phyloP scores from a whole-genome alignment of 2,113 vertebrate genomes.

The Marmota flaviventris region DNA sequence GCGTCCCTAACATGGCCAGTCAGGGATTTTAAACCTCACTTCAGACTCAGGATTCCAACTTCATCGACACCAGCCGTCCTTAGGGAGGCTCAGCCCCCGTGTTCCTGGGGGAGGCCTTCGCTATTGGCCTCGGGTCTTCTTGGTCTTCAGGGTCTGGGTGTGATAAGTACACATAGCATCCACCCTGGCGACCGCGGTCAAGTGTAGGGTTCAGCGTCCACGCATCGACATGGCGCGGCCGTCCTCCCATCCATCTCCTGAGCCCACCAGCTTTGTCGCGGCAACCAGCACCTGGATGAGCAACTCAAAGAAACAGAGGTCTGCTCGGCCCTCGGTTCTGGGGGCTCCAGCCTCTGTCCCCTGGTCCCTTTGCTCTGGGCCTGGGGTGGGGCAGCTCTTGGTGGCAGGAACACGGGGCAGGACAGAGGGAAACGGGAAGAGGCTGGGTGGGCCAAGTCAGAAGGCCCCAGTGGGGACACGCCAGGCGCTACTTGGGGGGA shows the following conservation, averaged over 20 bases:
- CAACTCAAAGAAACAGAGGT: not conserved
- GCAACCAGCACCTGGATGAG: not conserved
- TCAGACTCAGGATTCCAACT: too few species aligned
- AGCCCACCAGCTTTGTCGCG: not conserved
- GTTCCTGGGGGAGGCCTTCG: fast-evolving
- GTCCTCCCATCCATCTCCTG: fast-evolving
- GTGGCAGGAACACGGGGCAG: too few species aligned
- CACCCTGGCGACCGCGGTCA: too few species aligned
- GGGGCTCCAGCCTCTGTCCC: too few species aligned
- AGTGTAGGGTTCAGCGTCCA: too few species aligned
- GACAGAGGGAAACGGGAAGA: not conserved
- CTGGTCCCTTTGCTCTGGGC: not conserved
- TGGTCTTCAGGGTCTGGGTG: not conserved
- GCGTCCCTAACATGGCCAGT: fast-evolving
- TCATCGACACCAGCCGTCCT: fast-evolving
- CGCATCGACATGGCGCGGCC: fast-evolving
- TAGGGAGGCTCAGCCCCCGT: not conserved
- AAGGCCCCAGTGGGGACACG: not conserved
- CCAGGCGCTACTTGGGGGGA: fast-evolving
- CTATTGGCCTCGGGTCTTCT: not conserved
- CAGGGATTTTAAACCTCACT: not conserved
- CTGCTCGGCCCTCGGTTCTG: fast-evolving
- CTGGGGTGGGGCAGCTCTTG: not conserved
- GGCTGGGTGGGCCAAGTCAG: not conserved
- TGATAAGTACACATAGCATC: not conserved